Percentiles rank a stretch among this genome's conserved stretches.
Conservation (phyloP, 2,888 invertebrate species). For the Zhengitettix transpicula region DNA sequence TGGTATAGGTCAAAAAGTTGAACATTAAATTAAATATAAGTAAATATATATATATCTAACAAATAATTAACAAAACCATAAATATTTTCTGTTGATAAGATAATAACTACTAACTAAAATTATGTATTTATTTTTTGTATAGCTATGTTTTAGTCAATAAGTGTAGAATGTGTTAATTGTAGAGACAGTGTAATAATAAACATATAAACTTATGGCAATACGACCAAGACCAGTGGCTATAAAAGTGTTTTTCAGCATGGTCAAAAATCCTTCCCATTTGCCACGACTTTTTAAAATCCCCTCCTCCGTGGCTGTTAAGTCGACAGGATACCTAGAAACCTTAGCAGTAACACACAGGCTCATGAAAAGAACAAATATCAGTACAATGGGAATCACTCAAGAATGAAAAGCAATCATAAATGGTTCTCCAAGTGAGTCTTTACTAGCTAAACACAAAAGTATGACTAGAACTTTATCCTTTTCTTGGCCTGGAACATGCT, state of each 20-base stretch:
- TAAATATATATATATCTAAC: neutral
- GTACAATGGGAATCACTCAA: neutral
- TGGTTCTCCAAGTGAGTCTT: neutral
- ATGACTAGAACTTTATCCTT: slow-evolving; percentile 13
- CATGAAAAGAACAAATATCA: slow-evolving; percentile 15
- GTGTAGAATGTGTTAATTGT: too few relatives aligned
- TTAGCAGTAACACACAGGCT: slow-evolving; percentile 15
- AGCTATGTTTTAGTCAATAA: too few relatives aligned
- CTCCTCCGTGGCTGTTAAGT: slow-evolving; percentile 13
- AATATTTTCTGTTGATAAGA: too few relatives aligned
- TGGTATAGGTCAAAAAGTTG: slow-evolving; percentile 9
- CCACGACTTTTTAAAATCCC: slow-evolving; percentile 11
- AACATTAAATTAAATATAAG: neutral
- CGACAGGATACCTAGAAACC: slow-evolving; percentile 14
- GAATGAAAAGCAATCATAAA: too few relatives aligned
- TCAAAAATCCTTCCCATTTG: slow-evolving; percentile 16
- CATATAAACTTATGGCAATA: neutral
- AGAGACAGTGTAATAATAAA: too few relatives aligned
- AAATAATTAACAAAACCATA: too few relatives aligned
- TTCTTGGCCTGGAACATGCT: slow-evolving; percentile 16
- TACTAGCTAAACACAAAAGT: neutral
- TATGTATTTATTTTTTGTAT: too few relatives aligned
- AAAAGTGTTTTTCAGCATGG: slow-evolving; percentile 13
- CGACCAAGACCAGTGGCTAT: slow-evolving; percentile 12
- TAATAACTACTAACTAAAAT: neutral